Conservation (phyloP, 2,888 invertebrate species). For the Melangyna quadrimaculata region DNA sequence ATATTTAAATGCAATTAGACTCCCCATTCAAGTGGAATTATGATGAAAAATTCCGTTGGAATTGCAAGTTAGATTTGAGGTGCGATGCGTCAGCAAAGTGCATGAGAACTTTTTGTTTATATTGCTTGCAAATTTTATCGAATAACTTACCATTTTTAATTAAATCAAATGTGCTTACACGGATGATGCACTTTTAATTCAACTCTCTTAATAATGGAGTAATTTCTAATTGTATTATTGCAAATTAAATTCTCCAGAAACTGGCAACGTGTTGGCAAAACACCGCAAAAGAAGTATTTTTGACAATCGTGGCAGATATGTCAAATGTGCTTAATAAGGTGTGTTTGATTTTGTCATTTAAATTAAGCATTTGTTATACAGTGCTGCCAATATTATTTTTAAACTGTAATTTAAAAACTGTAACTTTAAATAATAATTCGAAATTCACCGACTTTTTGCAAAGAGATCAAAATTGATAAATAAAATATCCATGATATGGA, state of each 20-base stretch:
- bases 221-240: background rate
- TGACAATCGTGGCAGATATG: constrained; percentile 32
- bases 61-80: background rate
- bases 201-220: background rate
- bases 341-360: background rate
- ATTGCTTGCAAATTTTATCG: background rate
- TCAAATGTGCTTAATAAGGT: background rate
- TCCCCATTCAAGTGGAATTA: background rate
- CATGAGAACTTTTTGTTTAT: background rate
- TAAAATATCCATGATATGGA: no score
- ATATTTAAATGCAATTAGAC: background rate
- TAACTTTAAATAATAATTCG: no score
- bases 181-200: constrained; percentile 14
- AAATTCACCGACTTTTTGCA: no score
- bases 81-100: constrained; percentile 18
- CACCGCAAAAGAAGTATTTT: constrained; percentile 34
- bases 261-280: constrained; percentile 74
- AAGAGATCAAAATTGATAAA: no score
- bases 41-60: background rate
- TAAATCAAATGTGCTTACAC: background rate
- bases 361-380: background rate
- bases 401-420: no score
- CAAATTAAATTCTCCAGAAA: constrained; percentile 44
- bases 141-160: constrained; percentile 48
- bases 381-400: no score